Conservation (phyloP, 2,888 invertebrate genomes). For the Gastrophysa polygoni region DNA sequence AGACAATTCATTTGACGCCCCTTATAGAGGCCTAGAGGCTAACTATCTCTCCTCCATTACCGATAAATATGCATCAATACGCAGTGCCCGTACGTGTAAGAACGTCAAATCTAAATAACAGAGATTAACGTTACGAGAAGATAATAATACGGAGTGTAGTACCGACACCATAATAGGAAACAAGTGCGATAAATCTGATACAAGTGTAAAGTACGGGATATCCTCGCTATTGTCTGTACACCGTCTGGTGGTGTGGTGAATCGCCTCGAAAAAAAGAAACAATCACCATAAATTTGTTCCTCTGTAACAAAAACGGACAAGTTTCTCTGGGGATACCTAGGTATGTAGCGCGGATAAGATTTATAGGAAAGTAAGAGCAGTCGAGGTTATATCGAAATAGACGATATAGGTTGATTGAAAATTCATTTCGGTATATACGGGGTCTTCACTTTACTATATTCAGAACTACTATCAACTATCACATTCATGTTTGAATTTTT, state of each 20-base stretch:
- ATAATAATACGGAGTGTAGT: constrained; percentile 13
- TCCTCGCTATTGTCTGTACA: constrained; percentile 14
- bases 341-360: neutral
- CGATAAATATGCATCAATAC: constrained; percentile 1
- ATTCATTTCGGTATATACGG: neutral
- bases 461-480: too few relatives aligned
- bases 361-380: neutral
- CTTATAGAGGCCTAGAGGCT: too few relatives aligned
- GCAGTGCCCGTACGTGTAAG: constrained; percentile 9
- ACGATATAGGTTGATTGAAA: neutral
- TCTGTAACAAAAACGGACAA: constrained; percentile 21
- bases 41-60: neutral
- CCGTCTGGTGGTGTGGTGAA: constrained; percentile 12
- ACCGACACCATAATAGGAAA: constrained; percentile 14
- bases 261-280: constrained; percentile 18
- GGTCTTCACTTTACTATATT: too few relatives aligned
- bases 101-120: constrained; percentile 16
- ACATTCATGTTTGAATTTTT: too few relatives aligned
- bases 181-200: constrained; percentile 15
- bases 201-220: constrained; percentile 9
- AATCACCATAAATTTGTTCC: constrained; percentile 33
- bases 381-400: neutral
- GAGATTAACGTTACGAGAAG: constrained; percentile 9
- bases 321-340: neutral
- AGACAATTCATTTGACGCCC: neutral